Conservation (phyloP, 2,113 vertebrate genomes). For the Gnathonemus echidnorhynchus region DNA sequence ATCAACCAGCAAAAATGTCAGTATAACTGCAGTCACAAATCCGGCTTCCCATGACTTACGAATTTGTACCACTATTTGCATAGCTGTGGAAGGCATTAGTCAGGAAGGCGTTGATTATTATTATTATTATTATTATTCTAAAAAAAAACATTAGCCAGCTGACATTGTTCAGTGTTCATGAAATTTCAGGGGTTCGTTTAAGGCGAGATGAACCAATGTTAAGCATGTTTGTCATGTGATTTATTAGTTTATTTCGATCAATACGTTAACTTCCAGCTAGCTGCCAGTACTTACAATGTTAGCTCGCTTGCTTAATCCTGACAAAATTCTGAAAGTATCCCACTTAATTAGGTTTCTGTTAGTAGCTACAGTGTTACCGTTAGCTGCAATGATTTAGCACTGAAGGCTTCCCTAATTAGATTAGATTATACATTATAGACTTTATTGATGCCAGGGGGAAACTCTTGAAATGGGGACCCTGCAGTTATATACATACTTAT, state of each 20-base stretch:
- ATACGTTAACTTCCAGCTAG: background rate
- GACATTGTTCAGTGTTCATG: background rate
- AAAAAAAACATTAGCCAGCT: background rate
- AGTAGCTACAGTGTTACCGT: background rate
- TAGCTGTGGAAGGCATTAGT: background rate
- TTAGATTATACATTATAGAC: background rate
- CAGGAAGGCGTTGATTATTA: background rate
- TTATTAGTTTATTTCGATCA: background rate
- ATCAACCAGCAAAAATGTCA: background rate
- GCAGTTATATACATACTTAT: background rate
- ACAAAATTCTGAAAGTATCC: background rate
- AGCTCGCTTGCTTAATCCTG: background rate
- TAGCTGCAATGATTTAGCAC: background rate
- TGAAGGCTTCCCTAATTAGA: background rate
- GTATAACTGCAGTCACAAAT: background rate
- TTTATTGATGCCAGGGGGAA: background rate
- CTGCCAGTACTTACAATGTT: background rate
- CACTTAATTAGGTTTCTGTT: background rate
- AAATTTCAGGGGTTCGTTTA: background rate
- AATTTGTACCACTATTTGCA: background rate
- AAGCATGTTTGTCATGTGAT: background rate
- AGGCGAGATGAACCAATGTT: background rate
- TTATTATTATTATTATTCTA: background rate
- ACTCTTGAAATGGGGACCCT: background rate
- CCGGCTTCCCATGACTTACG: background rate